Conservation (phyloP, 2,888 invertebrate species). For the Aphrophora alni region DNA sequence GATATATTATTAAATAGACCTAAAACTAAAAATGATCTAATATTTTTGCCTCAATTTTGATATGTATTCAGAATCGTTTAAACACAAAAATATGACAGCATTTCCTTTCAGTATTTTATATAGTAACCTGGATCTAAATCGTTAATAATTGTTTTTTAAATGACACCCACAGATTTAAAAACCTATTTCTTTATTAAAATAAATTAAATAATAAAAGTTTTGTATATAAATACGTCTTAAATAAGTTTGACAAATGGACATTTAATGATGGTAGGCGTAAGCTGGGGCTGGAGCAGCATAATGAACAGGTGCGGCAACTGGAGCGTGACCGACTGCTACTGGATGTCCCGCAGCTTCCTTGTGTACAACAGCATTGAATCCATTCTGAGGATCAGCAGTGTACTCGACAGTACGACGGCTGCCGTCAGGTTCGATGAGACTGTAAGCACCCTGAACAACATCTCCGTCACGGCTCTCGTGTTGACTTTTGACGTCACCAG, state of each 20-base stretch:
- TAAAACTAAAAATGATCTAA: too few relatives aligned
- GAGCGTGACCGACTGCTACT: background rate
- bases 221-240: background rate
- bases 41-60: too few relatives aligned
- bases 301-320: conserved; percentile 8
- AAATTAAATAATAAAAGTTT: background rate
- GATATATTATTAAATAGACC: too few relatives aligned
- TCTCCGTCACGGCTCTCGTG: conserved; percentile 41
- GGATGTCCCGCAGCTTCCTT: background rate
- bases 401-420: background rate
- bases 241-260: background rate
- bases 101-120: too few relatives aligned
- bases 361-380: background rate
- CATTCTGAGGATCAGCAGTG: background rate
- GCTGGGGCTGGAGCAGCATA: conserved; percentile 26
- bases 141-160: background rate
- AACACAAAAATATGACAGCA: too few relatives aligned
- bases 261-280: background rate
- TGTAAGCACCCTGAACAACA: conserved; percentile 48
- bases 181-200: background rate
- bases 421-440: conserved; percentile 28
- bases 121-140: too few relatives aligned
- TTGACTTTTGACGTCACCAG: conserved; percentile 48
- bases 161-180: background rate
- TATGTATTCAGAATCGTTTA: too few relatives aligned